Evolutionary conservation across 2,888 invertebrate genomes (phyloP).

Genomic region (Coelinius sp.): DNA sequence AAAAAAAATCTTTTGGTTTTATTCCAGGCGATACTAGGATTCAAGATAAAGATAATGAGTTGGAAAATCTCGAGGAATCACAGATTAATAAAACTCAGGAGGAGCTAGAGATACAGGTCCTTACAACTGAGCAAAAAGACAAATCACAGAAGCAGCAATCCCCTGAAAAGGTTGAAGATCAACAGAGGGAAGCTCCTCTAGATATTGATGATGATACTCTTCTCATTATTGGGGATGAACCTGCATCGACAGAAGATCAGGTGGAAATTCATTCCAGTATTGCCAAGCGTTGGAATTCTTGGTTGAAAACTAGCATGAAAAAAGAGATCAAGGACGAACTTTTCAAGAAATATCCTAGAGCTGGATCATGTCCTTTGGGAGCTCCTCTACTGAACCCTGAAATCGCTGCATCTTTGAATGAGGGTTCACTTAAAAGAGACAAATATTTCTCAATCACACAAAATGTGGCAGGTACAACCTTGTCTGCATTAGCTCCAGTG

Average conservation of each 20-base stretch:
- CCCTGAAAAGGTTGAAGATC: neutral
- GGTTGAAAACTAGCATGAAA: neutral
- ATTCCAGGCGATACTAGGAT: neutral
- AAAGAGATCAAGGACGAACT: neutral
- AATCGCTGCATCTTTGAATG: neutral
- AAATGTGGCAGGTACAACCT: constrained; percentile 20
- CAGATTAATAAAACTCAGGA: too few species aligned
- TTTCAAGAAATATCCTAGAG: neutral
- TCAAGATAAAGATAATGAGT: too few species aligned
- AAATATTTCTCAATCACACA: constrained; percentile 6
- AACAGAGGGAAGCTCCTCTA: neutral
- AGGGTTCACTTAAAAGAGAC: neutral
- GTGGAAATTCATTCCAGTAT: neutral
- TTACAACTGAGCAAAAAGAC: too few species aligned
- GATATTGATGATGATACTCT: constrained; percentile 1
- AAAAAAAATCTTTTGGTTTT: too few species aligned
- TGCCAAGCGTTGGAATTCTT: neutral
- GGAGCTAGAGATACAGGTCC: too few species aligned
- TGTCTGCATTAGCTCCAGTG: constrained; percentile 24
- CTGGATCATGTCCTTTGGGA: neutral
- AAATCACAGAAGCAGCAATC: neutral
- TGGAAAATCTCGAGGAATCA: too few species aligned
- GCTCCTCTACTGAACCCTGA: neutral
- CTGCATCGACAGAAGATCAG: neutral
- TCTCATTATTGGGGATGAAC: neutral